Evolutionary conservation across 2,888 invertebrate species (phyloP).

Genomic region (Elegia similella): DNA sequence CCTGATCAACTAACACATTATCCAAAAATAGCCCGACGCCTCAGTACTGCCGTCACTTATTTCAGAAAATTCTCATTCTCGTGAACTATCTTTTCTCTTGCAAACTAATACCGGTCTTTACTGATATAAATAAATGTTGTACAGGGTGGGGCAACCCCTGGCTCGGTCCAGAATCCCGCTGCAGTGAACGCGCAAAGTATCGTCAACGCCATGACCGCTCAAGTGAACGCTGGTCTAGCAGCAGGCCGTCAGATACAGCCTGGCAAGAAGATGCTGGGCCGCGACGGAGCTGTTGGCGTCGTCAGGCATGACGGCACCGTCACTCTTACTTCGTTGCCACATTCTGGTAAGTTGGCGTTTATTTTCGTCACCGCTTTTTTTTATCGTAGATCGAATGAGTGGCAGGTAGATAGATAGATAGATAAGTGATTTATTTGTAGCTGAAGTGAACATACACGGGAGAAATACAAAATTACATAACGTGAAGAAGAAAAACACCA

Average conservation of each 20-base stretch:
- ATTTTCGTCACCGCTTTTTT: no score
- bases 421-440: no score
- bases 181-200: slow-evolving; percentile 56
- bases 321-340: slow-evolving; percentile 77
- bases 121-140: not conserved
- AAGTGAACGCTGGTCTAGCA: slow-evolving; percentile 83
- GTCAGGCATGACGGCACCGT: slow-evolving; percentile 84
- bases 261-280: slow-evolving; percentile 74
- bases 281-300: slow-evolving; percentile 85
- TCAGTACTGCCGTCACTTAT: no score
- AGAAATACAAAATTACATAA: no score
- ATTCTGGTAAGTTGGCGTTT: slow-evolving; percentile 39
- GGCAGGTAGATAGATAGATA: no score
- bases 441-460: no score
- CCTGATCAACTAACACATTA: no score
- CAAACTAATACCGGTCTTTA: not conserved
- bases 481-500: no score
- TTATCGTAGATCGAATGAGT: no score
- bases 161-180: slow-evolving; percentile 34
- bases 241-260: slow-evolving; percentile 80
- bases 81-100: no score
- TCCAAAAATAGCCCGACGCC: no score
- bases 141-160: slow-evolving; percentile 27
- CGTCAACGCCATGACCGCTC: slow-evolving; percentile 81
- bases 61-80: no score